These are phyloP conservation scores for Synergus gifuensis DNA, from an alignment of 2,888 invertebrate genomes.

Conservation along the genomic window DNA sequence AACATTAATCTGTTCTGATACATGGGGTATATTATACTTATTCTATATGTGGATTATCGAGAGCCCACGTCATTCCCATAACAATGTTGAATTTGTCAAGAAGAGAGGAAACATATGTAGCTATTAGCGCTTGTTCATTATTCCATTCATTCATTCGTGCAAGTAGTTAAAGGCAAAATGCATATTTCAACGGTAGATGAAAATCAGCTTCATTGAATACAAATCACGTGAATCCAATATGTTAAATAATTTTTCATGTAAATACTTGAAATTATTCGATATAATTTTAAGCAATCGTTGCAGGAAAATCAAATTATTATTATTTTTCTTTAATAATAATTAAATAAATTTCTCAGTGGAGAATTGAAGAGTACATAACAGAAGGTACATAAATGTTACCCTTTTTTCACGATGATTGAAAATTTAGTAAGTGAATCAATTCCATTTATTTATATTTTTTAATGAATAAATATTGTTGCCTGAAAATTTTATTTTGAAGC, in stretches of 20 bases:
- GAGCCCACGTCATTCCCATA: constrained; percentile 5
- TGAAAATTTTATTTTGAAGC: background rate
- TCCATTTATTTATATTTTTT: background rate
- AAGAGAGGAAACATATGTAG: background rate
- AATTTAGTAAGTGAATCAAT: background rate
- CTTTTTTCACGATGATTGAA: background rate
- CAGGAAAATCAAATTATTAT: background rate
- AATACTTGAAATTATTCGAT: background rate
- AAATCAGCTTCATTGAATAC: background rate
- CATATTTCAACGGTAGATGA: background rate
- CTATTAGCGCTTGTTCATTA: background rate
- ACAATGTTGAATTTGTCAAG: constrained; percentile 22
- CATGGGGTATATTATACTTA: background rate
- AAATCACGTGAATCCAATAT: background rate
- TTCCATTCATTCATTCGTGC: background rate
- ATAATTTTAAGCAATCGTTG: background rate
- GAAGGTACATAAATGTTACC: background rate
- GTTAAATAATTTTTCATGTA: background rate
- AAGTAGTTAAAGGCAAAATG: background rate
- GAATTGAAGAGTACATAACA: background rate
- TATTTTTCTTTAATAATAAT: background rate
- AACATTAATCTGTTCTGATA: constrained; percentile 30
- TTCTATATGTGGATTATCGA: constrained; percentile 28
- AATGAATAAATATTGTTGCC: background rate
- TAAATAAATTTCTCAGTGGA: background rate